Evolutionary conservation across 2,888 invertebrate genomes (phyloP).

Genomic region (Cantharis rufa): DNA sequence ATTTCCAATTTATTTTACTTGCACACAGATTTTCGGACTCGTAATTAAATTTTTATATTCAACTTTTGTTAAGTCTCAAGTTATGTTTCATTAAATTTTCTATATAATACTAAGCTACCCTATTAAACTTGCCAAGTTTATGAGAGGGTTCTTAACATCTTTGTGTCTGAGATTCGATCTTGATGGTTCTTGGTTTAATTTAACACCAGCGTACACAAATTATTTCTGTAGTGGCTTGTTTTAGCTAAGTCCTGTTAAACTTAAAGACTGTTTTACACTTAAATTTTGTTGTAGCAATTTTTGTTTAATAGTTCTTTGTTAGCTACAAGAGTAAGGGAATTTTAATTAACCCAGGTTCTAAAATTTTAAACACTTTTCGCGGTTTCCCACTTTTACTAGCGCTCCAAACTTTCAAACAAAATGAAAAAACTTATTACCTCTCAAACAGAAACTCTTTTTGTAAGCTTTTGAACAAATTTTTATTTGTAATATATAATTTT

Average conservation of each 20-base stretch:
- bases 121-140: not conserved
- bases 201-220: constrained; percentile 22
- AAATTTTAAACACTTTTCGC: not conserved
- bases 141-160: not conserved
- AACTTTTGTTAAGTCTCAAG: not conserved
- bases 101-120: not conserved
- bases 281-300: not conserved
- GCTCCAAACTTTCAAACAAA: not conserved
- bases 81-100: not conserved
- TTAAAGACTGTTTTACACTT: constrained; percentile 27
- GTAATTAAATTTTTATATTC: not conserved
- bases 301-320: not conserved
- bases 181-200: constrained; percentile 16
- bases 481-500: no score
- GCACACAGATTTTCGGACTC: not conserved
- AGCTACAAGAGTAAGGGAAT: not conserved
- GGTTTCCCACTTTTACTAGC: not conserved
- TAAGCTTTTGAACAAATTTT: no score
- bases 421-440: not conserved
- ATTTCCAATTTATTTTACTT: not conserved
- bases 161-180: constrained; percentile 1
- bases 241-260: constrained; percentile 23
- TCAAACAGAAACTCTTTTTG: no score
- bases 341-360: not conserved
- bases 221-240: constrained; percentile 25